phyloP scores from a whole-genome alignment of 2,113 vertebrate genomes.

The Pterophyllum scalare region DNA sequence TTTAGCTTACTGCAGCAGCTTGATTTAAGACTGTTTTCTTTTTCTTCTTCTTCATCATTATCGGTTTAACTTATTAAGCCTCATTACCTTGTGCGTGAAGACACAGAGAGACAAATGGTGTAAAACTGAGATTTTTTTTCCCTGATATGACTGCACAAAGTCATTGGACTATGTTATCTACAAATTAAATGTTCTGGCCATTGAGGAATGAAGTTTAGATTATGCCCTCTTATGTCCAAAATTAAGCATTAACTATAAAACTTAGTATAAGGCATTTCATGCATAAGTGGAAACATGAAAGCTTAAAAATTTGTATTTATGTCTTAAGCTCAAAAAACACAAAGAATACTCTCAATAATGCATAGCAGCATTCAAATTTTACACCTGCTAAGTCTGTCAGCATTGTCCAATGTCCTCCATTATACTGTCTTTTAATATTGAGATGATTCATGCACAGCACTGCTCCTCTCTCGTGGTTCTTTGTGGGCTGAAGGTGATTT shows the following conservation, averaged over 20 bases:
- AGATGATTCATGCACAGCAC: not conserved
- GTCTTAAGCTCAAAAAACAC: not conserved
- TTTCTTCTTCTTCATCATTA: slow-evolving; percentile 59
- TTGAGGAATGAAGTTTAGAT: slow-evolving; percentile 33
- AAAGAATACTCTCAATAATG: not conserved
- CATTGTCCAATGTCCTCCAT: not conserved
- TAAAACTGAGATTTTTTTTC: slow-evolving; percentile 17
- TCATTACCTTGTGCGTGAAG: slow-evolving; percentile 46
- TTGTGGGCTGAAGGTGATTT: slow-evolving; percentile 6
- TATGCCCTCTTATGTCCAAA: not conserved
- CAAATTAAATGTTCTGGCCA: slow-evolving; percentile 48
- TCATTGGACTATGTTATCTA: slow-evolving; percentile 51
- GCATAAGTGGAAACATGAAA: not conserved
- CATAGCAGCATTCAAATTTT: not conserved
- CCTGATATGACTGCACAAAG: slow-evolving; percentile 36
- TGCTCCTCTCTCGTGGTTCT: not conserved
- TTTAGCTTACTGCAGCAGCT: slow-evolving; percentile 37
- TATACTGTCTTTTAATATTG: not conserved
- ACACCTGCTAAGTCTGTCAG: not conserved
- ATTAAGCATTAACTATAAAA: not conserved
- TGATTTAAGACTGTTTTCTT: slow-evolving; percentile 63
- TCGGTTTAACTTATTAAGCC: slow-evolving; percentile 62
- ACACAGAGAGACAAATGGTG: slow-evolving; percentile 45
- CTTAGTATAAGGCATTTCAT: not conserved
- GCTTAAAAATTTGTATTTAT: not conserved